Evolutionary conservation across 2,113 vertebrate species (phyloP).

Genomic region (Passer montanus): DNA sequence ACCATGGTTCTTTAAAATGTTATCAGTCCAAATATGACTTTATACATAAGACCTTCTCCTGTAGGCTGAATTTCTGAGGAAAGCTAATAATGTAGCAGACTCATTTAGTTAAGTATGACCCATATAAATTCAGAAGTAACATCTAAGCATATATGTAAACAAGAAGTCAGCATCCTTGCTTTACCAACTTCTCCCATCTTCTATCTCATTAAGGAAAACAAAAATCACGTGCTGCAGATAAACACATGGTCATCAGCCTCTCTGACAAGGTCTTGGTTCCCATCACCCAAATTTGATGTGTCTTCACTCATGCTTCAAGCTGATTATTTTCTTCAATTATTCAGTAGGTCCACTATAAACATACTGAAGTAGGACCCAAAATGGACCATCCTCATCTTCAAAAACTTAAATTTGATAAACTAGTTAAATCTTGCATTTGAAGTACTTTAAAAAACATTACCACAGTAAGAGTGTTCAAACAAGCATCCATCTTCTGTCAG

Average conservation of each 20-base stretch:
- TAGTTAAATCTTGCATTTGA: not conserved
- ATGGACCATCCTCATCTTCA: not conserved
- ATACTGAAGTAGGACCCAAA: not conserved
- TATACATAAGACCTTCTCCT: not conserved
- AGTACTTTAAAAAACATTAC: not conserved
- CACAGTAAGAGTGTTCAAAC: not conserved
- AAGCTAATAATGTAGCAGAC: not conserved
- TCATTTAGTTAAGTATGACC: not conserved
- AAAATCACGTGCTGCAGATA: not conserved
- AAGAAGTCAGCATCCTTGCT: not conserved
- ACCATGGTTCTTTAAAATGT: fast-evolving
- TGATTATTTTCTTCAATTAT: not conserved
- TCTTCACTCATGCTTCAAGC: not conserved
- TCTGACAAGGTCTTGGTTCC: not conserved
- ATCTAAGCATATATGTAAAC: not conserved
- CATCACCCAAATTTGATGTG: not conserved
- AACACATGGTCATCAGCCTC: not conserved
- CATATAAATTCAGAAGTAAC: not conserved
- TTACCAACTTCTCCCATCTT: not conserved
- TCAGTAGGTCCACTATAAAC: not conserved
- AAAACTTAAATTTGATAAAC: not conserved
- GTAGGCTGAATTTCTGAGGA: not conserved
- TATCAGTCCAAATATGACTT: not conserved
- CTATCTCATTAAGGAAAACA: not conserved
- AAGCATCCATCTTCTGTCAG: not conserved